phyloP scores from a whole-genome alignment of 2,888 invertebrate species.

The Agriotes lineatus region DNA sequence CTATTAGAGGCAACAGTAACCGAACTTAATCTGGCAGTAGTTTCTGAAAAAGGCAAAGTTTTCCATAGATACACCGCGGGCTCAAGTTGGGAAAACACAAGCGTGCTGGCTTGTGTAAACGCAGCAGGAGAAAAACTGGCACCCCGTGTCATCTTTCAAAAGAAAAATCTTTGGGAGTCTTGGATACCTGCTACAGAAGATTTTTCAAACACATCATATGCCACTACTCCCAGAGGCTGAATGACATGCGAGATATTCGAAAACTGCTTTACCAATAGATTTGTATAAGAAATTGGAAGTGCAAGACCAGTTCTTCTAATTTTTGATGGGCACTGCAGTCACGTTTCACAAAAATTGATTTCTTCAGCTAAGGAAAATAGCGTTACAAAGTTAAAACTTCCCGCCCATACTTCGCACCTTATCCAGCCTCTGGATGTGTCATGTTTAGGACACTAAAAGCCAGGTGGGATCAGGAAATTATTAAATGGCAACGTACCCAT shows the following conservation, averaged over 20 bases:
- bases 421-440: conserved; percentile 2
- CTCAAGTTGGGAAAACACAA: conserved; percentile 15
- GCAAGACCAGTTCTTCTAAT: conserved; percentile 5
- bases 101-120: conserved; percentile 17
- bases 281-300: conserved; percentile 8
- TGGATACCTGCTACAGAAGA: conserved; percentile 10
- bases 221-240: conserved; percentile 15
- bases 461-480: background rate
- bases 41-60: conserved; percentile 8
- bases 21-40: conserved; percentile 33
- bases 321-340: conserved; percentile 18
- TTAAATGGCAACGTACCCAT: too few relatives aligned
- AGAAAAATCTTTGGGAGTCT: conserved; percentile 25
- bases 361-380: background rate
- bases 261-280: conserved; percentile 11
- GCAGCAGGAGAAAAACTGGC: conserved; percentile 24
- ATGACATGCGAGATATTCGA: conserved; percentile 16
- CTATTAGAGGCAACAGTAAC: conserved; percentile 36
- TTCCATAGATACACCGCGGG: conserved; percentile 11
- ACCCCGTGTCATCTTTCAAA: conserved; percentile 17
- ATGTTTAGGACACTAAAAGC: background rate
- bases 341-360: conserved; percentile 17
- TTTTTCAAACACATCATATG: conserved; percentile 16
- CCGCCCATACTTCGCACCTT: conserved; percentile 11
- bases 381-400: conserved; percentile 4